Base-by-base conservation (phyloP, 2,797 vertebrate species). In the Choloepus didactylus region DNA sequence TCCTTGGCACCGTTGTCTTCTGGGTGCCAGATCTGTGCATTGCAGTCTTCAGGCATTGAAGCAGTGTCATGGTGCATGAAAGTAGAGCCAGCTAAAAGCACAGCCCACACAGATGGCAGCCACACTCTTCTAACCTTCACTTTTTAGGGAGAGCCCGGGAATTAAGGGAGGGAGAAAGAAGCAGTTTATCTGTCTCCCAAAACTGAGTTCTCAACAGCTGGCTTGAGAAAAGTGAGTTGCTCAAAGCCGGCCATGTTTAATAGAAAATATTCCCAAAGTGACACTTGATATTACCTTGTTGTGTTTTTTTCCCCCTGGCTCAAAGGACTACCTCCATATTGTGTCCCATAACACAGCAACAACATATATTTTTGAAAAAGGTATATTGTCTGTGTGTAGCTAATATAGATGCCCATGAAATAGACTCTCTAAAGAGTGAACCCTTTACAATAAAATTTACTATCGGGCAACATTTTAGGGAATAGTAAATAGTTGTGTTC, bases 41-140 rank as follows among this genome's bases (percentile, higher is more conserved):
- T 96, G 97, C 96, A 88, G 93, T 97, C 83, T 83, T 76, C 79
- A 70, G 94, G 80, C 46, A 0, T n/a, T 76, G 70, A 84, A 95
- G 93, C 96, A 46, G 56, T 14, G 77, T 95, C 97, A 87, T 4
- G 0, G 54, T 79, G 85, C 97, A 96, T 95, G 90, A 46, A n/a
- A 96, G 77, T 19, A n/a, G 84, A 92, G 91, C 94, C 93, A 95
- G 95, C 15, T 27, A 87, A 51, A 76, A 93, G 94, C 76, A 80
- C 93, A 66, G 92, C 49, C 49, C 85, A 29, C 72, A 0, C 66
- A 23, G 85, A 79, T 21, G 69, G 92, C 93, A 49, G n/a, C n/a
- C 91, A 51, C 62, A 14, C 27, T 46, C n/a, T 10, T 76, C 95
- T 93, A 89, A 86, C 80, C 87, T 88, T 95, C 91, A 91, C 64